Evolutionary conservation across 2,113 vertebrate genomes (phyloP).

Genomic region (Planiliza haematocheilus): DNA sequence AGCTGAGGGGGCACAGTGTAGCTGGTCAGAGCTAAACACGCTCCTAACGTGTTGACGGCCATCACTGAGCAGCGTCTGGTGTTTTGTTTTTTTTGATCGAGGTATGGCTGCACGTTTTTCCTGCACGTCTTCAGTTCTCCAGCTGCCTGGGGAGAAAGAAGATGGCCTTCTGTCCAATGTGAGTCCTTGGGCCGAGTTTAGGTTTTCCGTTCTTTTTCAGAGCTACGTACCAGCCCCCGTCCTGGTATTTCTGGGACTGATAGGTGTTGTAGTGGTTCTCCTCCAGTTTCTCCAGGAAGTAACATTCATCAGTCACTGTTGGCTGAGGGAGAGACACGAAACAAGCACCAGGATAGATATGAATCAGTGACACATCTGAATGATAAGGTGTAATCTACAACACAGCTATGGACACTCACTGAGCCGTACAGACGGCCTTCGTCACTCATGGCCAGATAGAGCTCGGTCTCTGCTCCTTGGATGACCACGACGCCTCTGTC

Average conservation of each 20-base stretch:
- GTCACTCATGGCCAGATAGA: slow-evolving; percentile 91
- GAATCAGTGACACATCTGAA: no score
- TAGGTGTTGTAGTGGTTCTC: slow-evolving; percentile 98
- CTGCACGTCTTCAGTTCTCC: slow-evolving; percentile 54
- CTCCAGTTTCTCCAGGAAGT: slow-evolving; percentile 92
- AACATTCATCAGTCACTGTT: slow-evolving; percentile 88
- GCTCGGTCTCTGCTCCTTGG: slow-evolving; percentile 78
- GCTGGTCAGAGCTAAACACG: no score
- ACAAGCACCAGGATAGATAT: not conserved
- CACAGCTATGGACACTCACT: slow-evolving; percentile 81
- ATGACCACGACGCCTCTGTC: slow-evolving; percentile 78
- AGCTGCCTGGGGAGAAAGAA: slow-evolving; percentile 92
- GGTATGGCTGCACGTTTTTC: not conserved
- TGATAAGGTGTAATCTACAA: not conserved
- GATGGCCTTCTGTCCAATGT: slow-evolving; percentile 92
- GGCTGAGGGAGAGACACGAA: slow-evolving; percentile 77
- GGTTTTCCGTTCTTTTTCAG: slow-evolving; percentile 93
- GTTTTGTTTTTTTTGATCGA: fast-evolving
- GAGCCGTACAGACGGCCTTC: slow-evolving; percentile 89
- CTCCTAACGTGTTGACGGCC: not conserved
- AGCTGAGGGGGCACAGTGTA: no score
- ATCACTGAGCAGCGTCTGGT: not conserved
- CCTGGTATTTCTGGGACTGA: slow-evolving; percentile 84
- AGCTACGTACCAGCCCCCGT: slow-evolving; percentile 91
- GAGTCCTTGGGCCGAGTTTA: slow-evolving; percentile 90